These are phyloP conservation scores for Papilio helenus DNA, from an alignment of 1,140 invertebrate genomes.

Conservation along the genomic window DNA sequence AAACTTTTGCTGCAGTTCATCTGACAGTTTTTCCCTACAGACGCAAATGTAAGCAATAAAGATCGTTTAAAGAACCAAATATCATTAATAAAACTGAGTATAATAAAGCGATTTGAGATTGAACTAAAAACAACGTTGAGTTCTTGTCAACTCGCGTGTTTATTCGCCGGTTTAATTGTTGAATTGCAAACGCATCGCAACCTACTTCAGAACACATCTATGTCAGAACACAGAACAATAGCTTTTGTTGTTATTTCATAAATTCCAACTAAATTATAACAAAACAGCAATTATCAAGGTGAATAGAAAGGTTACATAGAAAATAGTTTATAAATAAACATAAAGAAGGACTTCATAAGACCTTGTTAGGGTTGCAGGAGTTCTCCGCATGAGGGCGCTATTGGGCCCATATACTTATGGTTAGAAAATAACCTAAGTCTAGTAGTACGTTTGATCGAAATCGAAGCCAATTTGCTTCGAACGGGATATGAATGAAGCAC, in stretches of 20 bases:
- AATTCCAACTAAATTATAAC: background rate
- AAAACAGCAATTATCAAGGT: constrained; percentile 3
- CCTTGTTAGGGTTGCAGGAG: too few species aligned
- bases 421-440: too few species aligned
- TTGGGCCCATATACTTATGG: too few species aligned
- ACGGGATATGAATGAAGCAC: too few species aligned
- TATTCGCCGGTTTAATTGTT: background rate
- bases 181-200: constrained; percentile 3
- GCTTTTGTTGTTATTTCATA: constrained; percentile 22
- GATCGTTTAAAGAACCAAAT: too few species aligned
- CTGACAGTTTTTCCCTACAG: too few species aligned
- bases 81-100: background rate
- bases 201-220: constrained; percentile 6
- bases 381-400: too few species aligned
- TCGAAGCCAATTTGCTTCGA: too few species aligned
- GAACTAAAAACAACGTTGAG: background rate
- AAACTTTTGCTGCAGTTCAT: too few species aligned
- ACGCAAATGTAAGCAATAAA: too few species aligned
- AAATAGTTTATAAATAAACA: background rate
- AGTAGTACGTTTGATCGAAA: too few species aligned
- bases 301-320: background rate
- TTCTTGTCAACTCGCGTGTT: background rate
- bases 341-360: background rate
- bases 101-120: background rate
- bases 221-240: constrained; percentile 26